Conservation (phyloP, 2,113 vertebrate species). For the Scomber colias region DNA sequence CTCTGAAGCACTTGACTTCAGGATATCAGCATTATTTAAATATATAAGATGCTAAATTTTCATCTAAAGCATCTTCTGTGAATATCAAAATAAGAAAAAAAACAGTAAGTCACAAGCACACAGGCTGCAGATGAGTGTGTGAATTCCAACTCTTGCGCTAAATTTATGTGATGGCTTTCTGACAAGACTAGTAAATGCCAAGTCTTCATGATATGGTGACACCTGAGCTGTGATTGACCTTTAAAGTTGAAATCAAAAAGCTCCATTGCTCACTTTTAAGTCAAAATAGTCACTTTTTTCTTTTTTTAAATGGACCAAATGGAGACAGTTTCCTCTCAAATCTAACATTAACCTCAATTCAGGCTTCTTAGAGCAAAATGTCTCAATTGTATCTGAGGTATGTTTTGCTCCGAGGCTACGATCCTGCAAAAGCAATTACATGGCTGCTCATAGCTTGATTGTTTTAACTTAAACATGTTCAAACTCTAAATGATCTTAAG, state of each 20-base stretch:
- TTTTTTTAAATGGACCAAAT: not conserved
- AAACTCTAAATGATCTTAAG: conserved; percentile 5
- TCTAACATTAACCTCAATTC: not conserved
- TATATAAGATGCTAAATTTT: not conserved
- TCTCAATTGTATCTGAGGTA: not conserved
- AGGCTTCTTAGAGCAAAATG: not conserved
- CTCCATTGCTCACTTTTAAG: rapidly evolving
- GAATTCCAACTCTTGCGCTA: not conserved
- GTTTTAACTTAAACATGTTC: conserved; percentile 22
- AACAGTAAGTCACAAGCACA: no score
- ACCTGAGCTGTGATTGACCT: not conserved
- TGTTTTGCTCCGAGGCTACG: not conserved
- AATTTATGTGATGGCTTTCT: not conserved
- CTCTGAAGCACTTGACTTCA: not conserved
- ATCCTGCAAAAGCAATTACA: conserved; percentile 24
- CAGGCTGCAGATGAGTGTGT: not conserved
- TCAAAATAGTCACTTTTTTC: not conserved
- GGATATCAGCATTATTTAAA: not conserved
- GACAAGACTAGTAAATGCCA: rapidly evolving
- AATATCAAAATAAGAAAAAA: no score
- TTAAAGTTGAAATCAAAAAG: not conserved
- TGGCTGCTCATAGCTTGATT: not conserved
- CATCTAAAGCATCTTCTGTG: not conserved
- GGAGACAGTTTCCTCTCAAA: not conserved
- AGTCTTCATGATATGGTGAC: rapidly evolving